Conservation (phyloP, 2,113 vertebrate species). For the Aegithalos caudatus region DNA sequence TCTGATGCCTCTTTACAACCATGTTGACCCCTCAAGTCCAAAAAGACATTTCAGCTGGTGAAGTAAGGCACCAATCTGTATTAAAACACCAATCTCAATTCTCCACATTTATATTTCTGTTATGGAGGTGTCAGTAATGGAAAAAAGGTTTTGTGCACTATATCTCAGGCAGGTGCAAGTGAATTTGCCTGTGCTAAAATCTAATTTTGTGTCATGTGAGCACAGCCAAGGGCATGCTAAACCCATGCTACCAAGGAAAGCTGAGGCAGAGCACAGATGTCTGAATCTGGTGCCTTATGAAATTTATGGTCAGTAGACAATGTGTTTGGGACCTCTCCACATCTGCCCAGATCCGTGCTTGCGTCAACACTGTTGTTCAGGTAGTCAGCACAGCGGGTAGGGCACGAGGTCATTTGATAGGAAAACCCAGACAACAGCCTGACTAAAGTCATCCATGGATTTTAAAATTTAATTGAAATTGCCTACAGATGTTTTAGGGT, state of each 20-base stretch:
- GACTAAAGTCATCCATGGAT: background rate
- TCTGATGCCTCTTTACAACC: background rate
- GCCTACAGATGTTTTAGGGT: constrained; percentile 10
- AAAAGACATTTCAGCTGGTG: background rate
- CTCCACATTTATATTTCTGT: background rate
- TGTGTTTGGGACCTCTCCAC: fast-evolving
- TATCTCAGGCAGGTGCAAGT: background rate
- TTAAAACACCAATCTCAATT: background rate
- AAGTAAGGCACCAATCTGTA: background rate
- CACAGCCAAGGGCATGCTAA: background rate
- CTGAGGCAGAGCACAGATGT: background rate
- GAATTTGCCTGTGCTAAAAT: background rate
- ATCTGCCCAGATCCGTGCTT: background rate
- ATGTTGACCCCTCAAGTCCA: background rate
- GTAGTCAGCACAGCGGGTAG: fast-evolving
- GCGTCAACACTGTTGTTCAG: fast-evolving
- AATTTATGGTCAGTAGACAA: background rate
- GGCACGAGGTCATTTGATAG: background rate
- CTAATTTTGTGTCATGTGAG: background rate
- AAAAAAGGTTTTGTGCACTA: background rate
- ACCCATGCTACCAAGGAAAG: background rate
- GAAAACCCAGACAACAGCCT: background rate
- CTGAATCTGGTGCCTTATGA: background rate
- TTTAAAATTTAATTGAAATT: constrained; percentile 39
- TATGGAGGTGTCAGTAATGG: too few relatives aligned